A percentile compares a stretch with the other conserved stretches of the same genome.
phyloP scores from a whole-genome alignment of 1,140 invertebrate species.

The Notospermus geniculatus region DNA sequence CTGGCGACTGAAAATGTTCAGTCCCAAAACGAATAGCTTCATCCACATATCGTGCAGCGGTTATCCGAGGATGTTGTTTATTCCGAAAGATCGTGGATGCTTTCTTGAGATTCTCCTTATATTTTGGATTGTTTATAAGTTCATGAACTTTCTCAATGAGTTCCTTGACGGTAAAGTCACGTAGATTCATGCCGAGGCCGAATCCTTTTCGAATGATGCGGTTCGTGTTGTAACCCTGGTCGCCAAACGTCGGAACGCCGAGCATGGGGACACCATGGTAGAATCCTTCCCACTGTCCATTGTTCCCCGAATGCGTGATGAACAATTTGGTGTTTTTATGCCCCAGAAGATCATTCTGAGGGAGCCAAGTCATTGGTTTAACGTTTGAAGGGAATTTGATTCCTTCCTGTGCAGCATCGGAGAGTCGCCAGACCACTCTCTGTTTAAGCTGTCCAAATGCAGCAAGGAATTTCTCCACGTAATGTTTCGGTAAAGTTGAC shows the following conservation, averaged over 20 bases:
- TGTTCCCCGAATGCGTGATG: neutral
- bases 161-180: neutral
- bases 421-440: neutral
- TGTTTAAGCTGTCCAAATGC: neutral
- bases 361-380: neutral
- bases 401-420: neutral
- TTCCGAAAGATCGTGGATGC: slow-evolving; percentile 57
- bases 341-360: slow-evolving; percentile 1
- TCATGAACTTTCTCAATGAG: neutral
- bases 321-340: neutral
- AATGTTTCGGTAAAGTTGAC: neutral
- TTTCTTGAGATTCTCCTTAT: neutral
- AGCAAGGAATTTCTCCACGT: neutral
- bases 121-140: neutral
- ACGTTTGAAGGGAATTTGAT: slow-evolving; percentile 1
- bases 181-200: neutral
- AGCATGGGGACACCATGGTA: slow-evolving; percentile 2
- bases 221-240: slow-evolving; percentile 11
- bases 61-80: slow-evolving; percentile 48
- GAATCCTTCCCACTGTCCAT: neutral
- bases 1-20: slow-evolving; percentile 53
- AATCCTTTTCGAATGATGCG: neutral
- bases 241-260: neutral
- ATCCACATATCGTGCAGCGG: slow-evolving; percentile 60
- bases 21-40: slow-evolving; percentile 61